Evolutionary conservation across 1,140 invertebrate genomes (phyloP).

Genomic region (Heliothis virescens): DNA sequence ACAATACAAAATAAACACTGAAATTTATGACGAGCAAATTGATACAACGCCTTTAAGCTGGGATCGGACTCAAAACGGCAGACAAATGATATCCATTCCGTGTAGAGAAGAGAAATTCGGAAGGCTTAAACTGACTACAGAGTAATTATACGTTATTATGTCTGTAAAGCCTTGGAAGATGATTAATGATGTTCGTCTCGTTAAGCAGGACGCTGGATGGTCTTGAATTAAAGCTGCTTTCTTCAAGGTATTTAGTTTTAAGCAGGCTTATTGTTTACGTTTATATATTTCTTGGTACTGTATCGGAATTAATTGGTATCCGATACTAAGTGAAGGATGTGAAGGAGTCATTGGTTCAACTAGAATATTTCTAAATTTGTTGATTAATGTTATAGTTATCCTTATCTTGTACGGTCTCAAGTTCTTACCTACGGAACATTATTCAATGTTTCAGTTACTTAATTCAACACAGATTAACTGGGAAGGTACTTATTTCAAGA

Average conservation of each 20-base stretch:
- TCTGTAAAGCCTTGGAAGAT: conserved; percentile 22
- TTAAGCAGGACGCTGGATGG: neutral
- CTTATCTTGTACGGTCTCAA: no score
- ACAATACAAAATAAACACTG: conserved; percentile 9
- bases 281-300: neutral
- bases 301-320: no score
- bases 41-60: conserved; percentile 23
- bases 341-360: no score
- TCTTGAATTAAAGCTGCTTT: neutral
- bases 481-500: no score
- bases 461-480: no score
- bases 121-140: conserved; percentile 43
- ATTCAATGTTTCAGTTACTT: no score
- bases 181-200: conserved; percentile 25
- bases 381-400: no score
- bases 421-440: no score
- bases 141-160: conserved; percentile 45
- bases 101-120: conserved; percentile 24
- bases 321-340: no score
- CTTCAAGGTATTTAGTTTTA: neutral
- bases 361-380: no score
- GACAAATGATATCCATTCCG: conserved; percentile 46
- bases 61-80: conserved; percentile 20
- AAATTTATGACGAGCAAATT: conserved; percentile 23
- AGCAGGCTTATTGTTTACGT: neutral